phyloP scores from a whole-genome alignment of 1,140 invertebrate genomes.

The Kradibia gibbosae region DNA sequence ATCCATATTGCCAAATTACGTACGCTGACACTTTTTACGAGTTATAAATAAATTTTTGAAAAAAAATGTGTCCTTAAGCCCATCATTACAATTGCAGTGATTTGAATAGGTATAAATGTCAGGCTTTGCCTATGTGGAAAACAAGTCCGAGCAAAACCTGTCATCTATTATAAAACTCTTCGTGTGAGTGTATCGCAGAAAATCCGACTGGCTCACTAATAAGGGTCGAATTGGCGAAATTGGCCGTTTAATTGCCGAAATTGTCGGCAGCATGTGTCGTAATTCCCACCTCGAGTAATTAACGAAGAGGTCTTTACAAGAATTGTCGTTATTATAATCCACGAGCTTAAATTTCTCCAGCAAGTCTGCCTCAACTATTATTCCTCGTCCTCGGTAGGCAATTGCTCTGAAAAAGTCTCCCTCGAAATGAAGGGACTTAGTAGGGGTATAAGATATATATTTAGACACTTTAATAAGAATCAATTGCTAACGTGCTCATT shows the following conservation, averaged over 20 bases:
- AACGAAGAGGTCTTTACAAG: conserved; percentile 53
- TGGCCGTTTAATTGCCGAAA: conserved; percentile 60
- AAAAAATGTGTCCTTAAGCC: too few species aligned
- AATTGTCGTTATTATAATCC: conserved; percentile 57
- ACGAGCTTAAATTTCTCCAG: conserved; percentile 48
- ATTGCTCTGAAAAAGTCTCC: background rate
- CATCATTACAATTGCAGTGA: too few species aligned
- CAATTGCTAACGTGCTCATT: background rate
- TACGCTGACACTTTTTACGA: too few species aligned
- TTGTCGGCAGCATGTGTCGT: conserved; percentile 55
- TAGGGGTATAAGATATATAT: background rate
- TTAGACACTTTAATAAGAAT: background rate
- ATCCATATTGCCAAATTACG: too few species aligned
- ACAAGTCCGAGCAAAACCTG: too few species aligned
- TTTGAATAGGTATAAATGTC: too few species aligned
- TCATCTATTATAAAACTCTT: conserved; percentile 35
- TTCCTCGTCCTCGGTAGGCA: background rate
- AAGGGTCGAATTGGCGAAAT: conserved; percentile 60
- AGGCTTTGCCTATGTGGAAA: too few species aligned
- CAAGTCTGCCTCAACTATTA: background rate
- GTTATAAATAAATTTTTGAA: too few species aligned
- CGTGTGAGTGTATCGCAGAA: background rate
- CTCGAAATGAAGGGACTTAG: background rate
- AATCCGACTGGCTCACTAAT: conserved; percentile 49
- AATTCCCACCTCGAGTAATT: conserved; percentile 45